Percentiles rank a stretch among this genome's conserved stretches.
These are phyloP conservation scores for Agrochola macilenta DNA, from an alignment of 2,888 invertebrate genomes.

Conservation along the genomic window DNA sequence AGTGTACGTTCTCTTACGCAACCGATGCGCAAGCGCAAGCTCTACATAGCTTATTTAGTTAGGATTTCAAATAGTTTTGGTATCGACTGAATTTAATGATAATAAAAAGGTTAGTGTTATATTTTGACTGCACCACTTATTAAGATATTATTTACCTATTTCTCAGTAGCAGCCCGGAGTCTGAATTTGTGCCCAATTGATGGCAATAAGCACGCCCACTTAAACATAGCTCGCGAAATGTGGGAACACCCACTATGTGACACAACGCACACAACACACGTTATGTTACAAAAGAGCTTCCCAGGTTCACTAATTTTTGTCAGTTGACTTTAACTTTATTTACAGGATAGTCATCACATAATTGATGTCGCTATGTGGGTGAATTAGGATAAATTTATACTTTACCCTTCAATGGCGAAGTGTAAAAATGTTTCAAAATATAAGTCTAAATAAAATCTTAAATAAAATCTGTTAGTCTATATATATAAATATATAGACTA, in stretches of 20 bases:
- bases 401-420: background rate
- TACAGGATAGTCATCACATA: background rate
- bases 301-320: background rate
- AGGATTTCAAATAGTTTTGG: conserved; percentile 27
- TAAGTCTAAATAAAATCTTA: background rate
- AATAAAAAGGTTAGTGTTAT: conserved; percentile 3
- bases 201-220: background rate
- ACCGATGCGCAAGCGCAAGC: conserved; percentile 53
- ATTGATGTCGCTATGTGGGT: background rate
- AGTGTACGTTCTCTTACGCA: conserved; percentile 59
- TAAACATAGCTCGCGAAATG: background rate
- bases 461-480: background rate
- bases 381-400: background rate
- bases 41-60: conserved; percentile 50
- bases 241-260: too few relatives aligned
- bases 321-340: background rate
- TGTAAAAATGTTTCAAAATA: background rate
- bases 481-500: too few relatives aligned
- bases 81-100: background rate
- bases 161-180: background rate
- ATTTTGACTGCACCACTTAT: background rate
- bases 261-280: too few relatives aligned
- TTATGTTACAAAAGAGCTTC: too few relatives aligned
- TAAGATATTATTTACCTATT: background rate
- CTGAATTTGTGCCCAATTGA: background rate